A percentile compares a stretch with the other conserved stretches of the same genome.
Evolutionary conservation across 1,140 invertebrate species (phyloP).

Genomic region (Oedothorax gibbosus): DNA sequence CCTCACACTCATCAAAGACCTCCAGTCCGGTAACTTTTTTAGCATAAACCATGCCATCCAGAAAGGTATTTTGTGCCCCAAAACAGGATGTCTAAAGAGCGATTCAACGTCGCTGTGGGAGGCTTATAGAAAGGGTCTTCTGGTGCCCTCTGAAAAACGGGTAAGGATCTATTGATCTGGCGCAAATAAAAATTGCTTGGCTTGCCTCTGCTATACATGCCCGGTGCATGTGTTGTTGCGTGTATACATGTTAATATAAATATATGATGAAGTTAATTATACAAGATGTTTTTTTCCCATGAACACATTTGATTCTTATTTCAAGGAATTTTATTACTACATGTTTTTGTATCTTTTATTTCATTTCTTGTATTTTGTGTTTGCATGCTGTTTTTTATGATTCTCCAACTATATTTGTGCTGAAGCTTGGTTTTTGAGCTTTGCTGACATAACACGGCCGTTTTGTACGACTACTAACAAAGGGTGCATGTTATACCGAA

Average conservation of each 20-base stretch:
- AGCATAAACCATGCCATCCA: constrained; percentile 80
- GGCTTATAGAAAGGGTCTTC: constrained; percentile 86
- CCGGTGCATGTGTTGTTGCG: constrained; percentile 49
- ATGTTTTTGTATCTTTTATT: constrained; percentile 6
- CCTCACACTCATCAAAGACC: constrained; percentile 78
- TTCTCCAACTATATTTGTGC: constrained; percentile 14
- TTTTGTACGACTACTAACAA: constrained; percentile 55
- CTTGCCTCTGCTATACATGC: constrained; percentile 59
- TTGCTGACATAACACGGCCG: constrained; percentile 57
- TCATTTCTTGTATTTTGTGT: constrained; percentile 22
- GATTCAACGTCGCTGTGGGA: constrained; percentile 78
- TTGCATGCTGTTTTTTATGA: constrained; percentile 42
- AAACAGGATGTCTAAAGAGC: constrained; percentile 77
- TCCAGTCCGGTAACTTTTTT: constrained; percentile 71
- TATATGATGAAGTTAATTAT: constrained; percentile 9
- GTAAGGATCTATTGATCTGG: constrained; percentile 74
- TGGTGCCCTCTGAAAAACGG: constrained; percentile 89
- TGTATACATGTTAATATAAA: constrained; percentile 16
- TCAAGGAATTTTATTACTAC: neutral
- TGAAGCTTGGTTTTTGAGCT: constrained; percentile 58
- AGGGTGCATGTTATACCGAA: constrained; percentile 45
- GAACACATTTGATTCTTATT: too few relatives aligned
- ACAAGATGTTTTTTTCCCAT: neutral
- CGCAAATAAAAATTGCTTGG: constrained; percentile 53
- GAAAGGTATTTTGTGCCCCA: constrained; percentile 80